Percentiles rank a stretch among this genome's conserved stretches.
Conservation (phyloP, 2,888 invertebrate species). For the Parasteatoda lunata region DNA sequence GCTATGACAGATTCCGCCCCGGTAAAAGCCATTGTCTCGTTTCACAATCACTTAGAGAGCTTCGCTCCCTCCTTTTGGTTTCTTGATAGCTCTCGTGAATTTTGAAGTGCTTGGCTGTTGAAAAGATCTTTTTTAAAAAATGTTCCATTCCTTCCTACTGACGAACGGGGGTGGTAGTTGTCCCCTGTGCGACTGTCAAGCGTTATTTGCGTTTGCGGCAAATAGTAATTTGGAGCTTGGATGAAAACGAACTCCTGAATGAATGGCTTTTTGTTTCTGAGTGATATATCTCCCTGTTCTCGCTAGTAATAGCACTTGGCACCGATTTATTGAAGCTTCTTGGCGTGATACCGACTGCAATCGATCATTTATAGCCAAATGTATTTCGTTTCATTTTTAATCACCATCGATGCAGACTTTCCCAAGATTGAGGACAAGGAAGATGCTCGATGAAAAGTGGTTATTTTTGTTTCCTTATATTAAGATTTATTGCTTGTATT, state of each 20-base stretch:
- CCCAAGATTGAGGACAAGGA: neutral
- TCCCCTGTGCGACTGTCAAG: slow-evolving; percentile 37
- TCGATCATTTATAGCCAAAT: slow-evolving; percentile 3
- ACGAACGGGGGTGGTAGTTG: slow-evolving; percentile 4
- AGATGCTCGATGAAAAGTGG: neutral
- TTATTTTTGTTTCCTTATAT: neutral
- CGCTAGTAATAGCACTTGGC: slow-evolving; percentile 29
- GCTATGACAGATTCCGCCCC: slow-evolving; percentile 50
- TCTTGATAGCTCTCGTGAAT: slow-evolving; percentile 41
- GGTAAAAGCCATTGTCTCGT: slow-evolving; percentile 66
- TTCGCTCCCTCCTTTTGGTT: neutral
- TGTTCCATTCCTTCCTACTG: slow-evolving; percentile 17
- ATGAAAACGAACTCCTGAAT: slow-evolving; percentile 22
- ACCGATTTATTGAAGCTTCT: slow-evolving; percentile 29
- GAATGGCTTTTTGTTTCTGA: slow-evolving; percentile 28
- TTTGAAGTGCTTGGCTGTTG: slow-evolving; percentile 13
- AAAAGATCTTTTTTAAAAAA: slow-evolving; percentile 13
- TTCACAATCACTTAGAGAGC: slow-evolving; percentile 66
- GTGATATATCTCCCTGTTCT: slow-evolving; percentile 21
- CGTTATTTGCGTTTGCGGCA: slow-evolving; percentile 48
- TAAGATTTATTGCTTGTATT: slow-evolving; percentile 1
- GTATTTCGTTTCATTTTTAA: slow-evolving; percentile 5
- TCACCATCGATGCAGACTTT: neutral
- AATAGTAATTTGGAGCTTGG: slow-evolving; percentile 37
- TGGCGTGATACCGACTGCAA: neutral